Base-by-base conservation (phyloP, 2,113 vertebrate species). In the Tychaedon coryphoeus region DNA sequence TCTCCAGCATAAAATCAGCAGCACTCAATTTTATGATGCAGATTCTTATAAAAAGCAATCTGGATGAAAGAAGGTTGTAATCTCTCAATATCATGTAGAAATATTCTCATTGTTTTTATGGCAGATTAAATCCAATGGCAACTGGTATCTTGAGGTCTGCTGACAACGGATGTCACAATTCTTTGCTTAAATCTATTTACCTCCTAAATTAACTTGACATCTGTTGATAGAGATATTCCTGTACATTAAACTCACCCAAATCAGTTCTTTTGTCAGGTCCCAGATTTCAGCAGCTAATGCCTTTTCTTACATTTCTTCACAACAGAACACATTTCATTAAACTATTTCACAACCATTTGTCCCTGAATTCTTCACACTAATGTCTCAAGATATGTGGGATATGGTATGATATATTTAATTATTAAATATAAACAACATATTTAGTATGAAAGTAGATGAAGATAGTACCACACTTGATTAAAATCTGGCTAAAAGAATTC, bases 131-230 rank as follows among this genome's bases (percentile, higher is more conserved):
- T 75, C 84, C 81, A 95, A 57, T 36, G 71, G 92, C 84, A 81
- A 93, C 23, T 57, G 62, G 83, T 88, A 94, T 82, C 86, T 79
- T 82, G 77, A 94, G 89, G 85, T 91, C 90, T 93, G 73, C 88
- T 93, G 94, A 87, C 92, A 95, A 66, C 71, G 54, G 28, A 95
- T 95, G 95, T 91, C 93, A 95, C 77, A 91, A 95, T 94, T 87
- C 76, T 73, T 89, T 92, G 75, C 65, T 90, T 93, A 94, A 78
- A 92, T 88, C 88, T 94, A 83, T 92, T 91, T 94, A 76, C 75
- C 76, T 94, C 34, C 72, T 82, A 74, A 95, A 96, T 97, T 96
- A 94, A 93, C 92, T 38, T 91, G 94, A 93, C 94, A 97, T 96
- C 92, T 95, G 94, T 93, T 96, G 91, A 92, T 90, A 93, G 74